A percentile compares a stretch with the other conserved stretches of the same genome.
Conservation (phyloP, 2,797 vertebrate species). For the Acanthornis magna region DNA sequence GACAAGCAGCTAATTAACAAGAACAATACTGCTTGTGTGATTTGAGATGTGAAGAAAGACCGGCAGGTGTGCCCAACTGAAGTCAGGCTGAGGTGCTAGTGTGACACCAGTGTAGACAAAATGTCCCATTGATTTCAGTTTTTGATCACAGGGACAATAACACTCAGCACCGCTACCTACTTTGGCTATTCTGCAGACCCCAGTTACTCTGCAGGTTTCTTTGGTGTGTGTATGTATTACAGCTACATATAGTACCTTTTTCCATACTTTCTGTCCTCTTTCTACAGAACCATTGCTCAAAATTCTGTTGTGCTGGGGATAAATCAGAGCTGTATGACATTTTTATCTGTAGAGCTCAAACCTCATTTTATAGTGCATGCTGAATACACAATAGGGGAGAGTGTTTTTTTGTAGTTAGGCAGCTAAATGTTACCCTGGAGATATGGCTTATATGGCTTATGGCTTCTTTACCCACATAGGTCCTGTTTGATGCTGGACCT, state of each 20-base stretch:
- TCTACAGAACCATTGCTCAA: neutral
- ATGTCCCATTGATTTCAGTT: neutral
- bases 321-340: neutral
- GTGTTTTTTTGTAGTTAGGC: neutral
- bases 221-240: neutral
- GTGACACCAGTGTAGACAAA: neutral
- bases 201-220: neutral
- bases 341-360: neutral
- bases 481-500: neutral
- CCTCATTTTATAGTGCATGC: neutral
- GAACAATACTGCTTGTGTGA: fast-evolving
- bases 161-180: fast-evolving
- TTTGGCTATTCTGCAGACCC: neutral
- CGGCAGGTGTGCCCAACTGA: neutral
- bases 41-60: neutral
- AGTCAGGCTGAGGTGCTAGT: neutral
- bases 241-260: neutral
- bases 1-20: neutral
- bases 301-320: neutral
- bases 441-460: neutral
- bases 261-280: neutral
- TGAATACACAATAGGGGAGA: neutral
- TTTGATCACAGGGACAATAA: neutral
- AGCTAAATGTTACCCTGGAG: neutral
- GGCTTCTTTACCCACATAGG: neutral